phyloP scores from a whole-genome alignment of 2,888 invertebrate species.

The Drosophila meridionalis region DNA sequence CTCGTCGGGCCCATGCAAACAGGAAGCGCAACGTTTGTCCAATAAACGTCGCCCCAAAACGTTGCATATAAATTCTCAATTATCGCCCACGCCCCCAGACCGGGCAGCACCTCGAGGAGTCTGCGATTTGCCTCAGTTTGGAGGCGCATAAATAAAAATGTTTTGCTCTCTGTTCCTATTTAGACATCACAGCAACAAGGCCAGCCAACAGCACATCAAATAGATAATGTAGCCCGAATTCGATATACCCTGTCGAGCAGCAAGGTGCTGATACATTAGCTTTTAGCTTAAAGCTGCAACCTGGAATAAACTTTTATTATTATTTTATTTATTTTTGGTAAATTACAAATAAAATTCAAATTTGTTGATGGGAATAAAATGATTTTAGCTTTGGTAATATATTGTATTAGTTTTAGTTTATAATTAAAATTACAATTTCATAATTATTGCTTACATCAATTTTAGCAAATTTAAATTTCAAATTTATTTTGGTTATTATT shows the following conservation, averaged over 20 bases:
- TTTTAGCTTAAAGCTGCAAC: too few species aligned
- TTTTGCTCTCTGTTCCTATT: conserved; percentile 55
- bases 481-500: too few species aligned
- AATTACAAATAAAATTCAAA: too few species aligned
- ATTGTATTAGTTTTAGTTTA: too few species aligned
- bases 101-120: conserved; percentile 34
- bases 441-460: too few species aligned
- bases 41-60: conserved; percentile 75
- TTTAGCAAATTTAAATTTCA: too few species aligned
- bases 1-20: conserved; percentile 30
- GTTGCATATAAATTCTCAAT: conserved; percentile 74
- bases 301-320: background rate
- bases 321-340: background rate
- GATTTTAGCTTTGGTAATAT: too few species aligned
- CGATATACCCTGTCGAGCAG: conserved; percentile 16
- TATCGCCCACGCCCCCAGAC: conserved; percentile 72
- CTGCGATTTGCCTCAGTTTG: conserved; percentile 67
- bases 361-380: too few species aligned
- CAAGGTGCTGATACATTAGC: background rate
- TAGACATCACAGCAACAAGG: conserved; percentile 65
- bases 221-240: background rate
- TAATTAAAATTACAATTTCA: too few species aligned
- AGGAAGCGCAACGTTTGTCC: conserved; percentile 70
- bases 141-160: conserved; percentile 58
- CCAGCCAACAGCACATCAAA: background rate